phyloP scores from a whole-genome alignment of 2,888 invertebrate genomes.

The Thecophora atra region DNA sequence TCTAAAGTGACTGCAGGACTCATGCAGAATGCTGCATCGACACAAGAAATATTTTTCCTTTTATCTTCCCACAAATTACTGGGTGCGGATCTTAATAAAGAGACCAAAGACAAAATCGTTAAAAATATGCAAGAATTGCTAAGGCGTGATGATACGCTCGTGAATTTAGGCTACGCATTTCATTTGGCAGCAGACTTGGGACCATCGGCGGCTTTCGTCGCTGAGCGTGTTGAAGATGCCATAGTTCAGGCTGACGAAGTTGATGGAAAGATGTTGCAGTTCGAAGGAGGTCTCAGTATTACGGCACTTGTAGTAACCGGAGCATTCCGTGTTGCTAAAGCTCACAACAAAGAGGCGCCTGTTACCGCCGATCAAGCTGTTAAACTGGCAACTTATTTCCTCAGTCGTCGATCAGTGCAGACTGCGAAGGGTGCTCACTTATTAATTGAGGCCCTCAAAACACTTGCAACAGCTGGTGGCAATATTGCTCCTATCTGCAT shows the following conservation, averaged over 20 bases:
- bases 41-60: constrained; percentile 79
- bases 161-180: constrained; percentile 85
- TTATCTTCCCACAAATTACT: constrained; percentile 75
- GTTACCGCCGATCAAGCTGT: constrained; percentile 81
- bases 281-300: constrained; percentile 88
- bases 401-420: constrained; percentile 89
- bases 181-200: constrained; percentile 81
- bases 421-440: constrained; percentile 83
- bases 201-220: constrained; percentile 71
- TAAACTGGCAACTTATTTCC: constrained; percentile 90
- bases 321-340: constrained; percentile 70
- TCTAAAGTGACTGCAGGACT: constrained; percentile 69
- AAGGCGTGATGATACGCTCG: constrained; percentile 85
- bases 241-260: constrained; percentile 95
- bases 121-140: constrained; percentile 79
- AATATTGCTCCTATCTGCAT: constrained; percentile 87
- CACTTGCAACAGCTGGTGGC: constrained; percentile 72
- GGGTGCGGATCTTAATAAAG: constrained; percentile 73
- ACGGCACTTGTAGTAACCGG: constrained; percentile 74
- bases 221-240: constrained; percentile 88
- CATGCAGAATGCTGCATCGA: constrained; percentile 74
- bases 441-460: constrained; percentile 80
- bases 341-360: constrained; percentile 74
- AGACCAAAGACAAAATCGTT: constrained; percentile 75
- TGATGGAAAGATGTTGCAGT: constrained; percentile 86